phyloP scores from a whole-genome alignment of 2,888 invertebrate genomes.

The Encarsia formosa region DNA sequence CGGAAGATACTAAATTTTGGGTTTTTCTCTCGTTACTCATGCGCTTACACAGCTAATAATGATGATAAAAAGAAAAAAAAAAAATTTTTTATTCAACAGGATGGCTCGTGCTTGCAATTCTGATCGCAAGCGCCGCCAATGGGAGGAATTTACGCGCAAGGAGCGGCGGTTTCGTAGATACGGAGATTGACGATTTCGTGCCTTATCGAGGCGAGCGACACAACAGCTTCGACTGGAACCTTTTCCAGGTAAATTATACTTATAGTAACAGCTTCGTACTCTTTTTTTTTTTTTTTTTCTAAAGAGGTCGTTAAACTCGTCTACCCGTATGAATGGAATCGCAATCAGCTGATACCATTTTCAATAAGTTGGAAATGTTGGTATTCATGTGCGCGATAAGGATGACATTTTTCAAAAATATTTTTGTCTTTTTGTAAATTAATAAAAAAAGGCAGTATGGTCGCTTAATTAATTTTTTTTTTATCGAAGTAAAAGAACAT shows the following conservation, averaged over 20 bases:
- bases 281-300: background rate
- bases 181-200: constrained; percentile 38
- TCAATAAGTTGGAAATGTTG: too few species aligned
- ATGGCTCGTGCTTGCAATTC: constrained; percentile 2
- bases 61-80: background rate
- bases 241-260: constrained; percentile 36
- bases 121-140: background rate
- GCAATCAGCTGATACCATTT: too few species aligned
- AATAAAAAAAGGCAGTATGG: too few species aligned
- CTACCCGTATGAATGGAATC: too few species aligned
- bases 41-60: background rate
- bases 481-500: too few species aligned
- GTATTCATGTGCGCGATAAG: too few species aligned
- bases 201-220: constrained; percentile 41
- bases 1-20: too few species aligned
- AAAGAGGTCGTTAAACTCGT: too few species aligned
- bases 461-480: too few species aligned
- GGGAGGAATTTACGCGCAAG: background rate
- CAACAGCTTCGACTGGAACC: constrained; percentile 42
- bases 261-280: background rate
- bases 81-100: background rate
- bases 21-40: too few species aligned
- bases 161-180: background rate
- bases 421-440: too few species aligned
- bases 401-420: too few species aligned